phyloP scores from a whole-genome alignment of 2,797 vertebrate genomes.

The Neoniphon sammara region DNA sequence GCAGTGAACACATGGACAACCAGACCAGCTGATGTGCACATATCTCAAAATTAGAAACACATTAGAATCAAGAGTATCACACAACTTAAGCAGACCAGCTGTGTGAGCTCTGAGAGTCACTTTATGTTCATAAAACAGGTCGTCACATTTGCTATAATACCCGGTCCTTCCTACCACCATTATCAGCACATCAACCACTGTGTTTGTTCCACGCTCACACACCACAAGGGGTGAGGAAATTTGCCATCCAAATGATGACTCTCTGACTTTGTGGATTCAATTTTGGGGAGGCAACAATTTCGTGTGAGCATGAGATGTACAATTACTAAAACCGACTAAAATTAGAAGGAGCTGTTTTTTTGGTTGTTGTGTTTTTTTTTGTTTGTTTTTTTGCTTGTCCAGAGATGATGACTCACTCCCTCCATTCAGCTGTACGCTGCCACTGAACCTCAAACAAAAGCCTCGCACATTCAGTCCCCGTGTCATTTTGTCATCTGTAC shows the following conservation, averaged over 20 bases:
- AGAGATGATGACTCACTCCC: slow-evolving; percentile 15
- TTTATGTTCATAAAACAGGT: background rate
- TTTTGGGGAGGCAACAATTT: background rate
- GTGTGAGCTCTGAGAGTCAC: background rate
- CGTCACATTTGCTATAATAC: background rate
- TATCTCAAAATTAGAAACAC: too few species aligned
- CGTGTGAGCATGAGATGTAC: background rate
- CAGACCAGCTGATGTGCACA: background rate
- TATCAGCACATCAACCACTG: background rate
- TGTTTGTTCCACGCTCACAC: background rate
- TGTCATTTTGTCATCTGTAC: background rate
- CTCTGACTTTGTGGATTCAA: background rate
- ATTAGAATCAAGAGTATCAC: too few species aligned
- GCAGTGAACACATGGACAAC: background rate
- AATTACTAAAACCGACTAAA: background rate
- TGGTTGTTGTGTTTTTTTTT: background rate
- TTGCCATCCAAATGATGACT: too few species aligned
- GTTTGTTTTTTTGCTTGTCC: background rate
- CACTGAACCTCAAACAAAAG: background rate
- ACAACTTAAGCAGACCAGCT: background rate
- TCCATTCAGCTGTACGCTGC: background rate
- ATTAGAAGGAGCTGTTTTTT: background rate
- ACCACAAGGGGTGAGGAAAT: background rate
- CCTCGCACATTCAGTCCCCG: background rate
- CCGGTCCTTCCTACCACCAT: too few species aligned